Conservation (phyloP, 2,888 invertebrate genomes). For the Macaria notata region DNA sequence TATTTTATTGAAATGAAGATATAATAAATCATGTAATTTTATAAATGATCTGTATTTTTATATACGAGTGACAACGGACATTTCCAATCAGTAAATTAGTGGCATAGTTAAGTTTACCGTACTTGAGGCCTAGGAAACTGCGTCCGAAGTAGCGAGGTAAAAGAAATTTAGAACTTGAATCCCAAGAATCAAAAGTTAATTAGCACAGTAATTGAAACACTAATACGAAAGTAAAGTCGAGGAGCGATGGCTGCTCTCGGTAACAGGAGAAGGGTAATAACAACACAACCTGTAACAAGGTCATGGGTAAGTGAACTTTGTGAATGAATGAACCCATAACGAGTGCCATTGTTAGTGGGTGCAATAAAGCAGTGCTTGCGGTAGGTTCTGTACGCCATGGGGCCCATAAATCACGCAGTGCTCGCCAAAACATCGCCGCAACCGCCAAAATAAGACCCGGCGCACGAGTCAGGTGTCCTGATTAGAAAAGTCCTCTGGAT, state of each 20-base stretch:
- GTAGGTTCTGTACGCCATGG: constrained; percentile 29
- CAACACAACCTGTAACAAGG: constrained; percentile 40
- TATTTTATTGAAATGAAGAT: constrained; percentile 78
- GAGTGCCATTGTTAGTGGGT: constrained; percentile 31
- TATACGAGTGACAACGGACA: too few species aligned
- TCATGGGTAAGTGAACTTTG: constrained; percentile 44
- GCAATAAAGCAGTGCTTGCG: constrained; percentile 28
- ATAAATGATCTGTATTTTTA: constrained; percentile 31
- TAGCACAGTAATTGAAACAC: too few species aligned
- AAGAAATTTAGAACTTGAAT: too few species aligned
- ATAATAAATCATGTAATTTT: constrained; percentile 76
- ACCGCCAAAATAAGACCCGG: constrained; percentile 3
- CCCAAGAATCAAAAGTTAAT: too few species aligned
- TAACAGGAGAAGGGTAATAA: constrained; percentile 25
- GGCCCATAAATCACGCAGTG: constrained; percentile 17
- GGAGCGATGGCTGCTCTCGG: neutral
- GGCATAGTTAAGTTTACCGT: too few species aligned
- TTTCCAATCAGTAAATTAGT: too few species aligned
- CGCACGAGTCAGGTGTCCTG: neutral
- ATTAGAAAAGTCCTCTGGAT: neutral
- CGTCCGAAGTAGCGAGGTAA: too few species aligned
- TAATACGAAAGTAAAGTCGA: too few species aligned
- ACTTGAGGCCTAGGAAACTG: too few species aligned
- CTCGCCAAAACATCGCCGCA: constrained; percentile 16
- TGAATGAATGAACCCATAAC: constrained; percentile 41